Evolutionary conservation across 2,888 invertebrate species (phyloP), one percentile per base, ranked within the genome.

Genomic region (Caenorhabditis sp.): DNA sequence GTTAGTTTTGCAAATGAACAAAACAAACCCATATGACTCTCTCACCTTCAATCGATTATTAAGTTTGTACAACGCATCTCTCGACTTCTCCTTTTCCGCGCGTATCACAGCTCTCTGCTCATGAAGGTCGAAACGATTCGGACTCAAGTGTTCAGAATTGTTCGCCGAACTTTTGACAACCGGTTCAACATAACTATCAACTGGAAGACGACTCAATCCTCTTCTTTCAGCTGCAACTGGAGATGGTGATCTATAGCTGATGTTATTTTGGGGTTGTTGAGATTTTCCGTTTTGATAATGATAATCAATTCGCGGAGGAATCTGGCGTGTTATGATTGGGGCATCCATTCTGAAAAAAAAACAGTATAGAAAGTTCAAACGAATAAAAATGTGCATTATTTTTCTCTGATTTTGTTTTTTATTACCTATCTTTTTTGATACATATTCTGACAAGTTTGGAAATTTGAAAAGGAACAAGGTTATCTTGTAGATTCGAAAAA

Each of bases 41-140:
- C 31, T 27, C 50, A 81, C 81, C 62, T 69, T 81, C 27, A 75
- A 53, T 24, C 62, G 60, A 53, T 75, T 61, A 19, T 72, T 75
- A 3, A 82, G 53, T 68, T 77, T 78, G 43, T 70, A 62, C 14
- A 79, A 49, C 12, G 82, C 82, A 26, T 77, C 76, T 55, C 70
- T 71, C 17, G 69, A 54, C 24, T 69, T 71, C 50, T 69, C 70
- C 49, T 77, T 73, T 12, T 69, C 77, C 10, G 72, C 67, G 1
- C 73, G 70, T 49, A 67, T 72, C 23, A 72, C 60, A 24, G 69
- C 63, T 37, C 64, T 69, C 19, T 74, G 67, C 21, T 79, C 70
- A 27, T 74, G 69, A 50, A 76, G 58, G 37, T 68, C 67, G 64
- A 80, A 76, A 17, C 72, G 71, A 19, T 76, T 68, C 1, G 80